These are phyloP conservation scores for Tylochromis polylepis DNA, from an alignment of 2,113 vertebrate species.

Conservation along the genomic window DNA sequence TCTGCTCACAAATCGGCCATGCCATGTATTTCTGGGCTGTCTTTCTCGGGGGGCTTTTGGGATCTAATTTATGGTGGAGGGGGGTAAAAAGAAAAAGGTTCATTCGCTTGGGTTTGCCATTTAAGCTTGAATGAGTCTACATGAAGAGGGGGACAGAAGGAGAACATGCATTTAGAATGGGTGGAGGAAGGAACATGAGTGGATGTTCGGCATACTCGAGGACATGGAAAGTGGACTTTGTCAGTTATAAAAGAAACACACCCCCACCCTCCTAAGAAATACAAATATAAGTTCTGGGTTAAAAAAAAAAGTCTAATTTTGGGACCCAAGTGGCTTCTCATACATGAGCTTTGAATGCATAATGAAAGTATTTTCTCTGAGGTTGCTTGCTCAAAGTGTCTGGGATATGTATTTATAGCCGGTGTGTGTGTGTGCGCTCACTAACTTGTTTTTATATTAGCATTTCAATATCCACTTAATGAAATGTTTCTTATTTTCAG, in stretches of 20 bases:
- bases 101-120: constrained; percentile 44
- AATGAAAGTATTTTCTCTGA: constrained; percentile 8
- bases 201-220: neutral
- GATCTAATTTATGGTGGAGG: constrained; percentile 52
- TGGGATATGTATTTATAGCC: constrained; percentile 23
- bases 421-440: neutral
- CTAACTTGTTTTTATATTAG: constrained; percentile 39
- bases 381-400: neutral
- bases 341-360: neutral
- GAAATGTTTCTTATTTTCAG: constrained; percentile 65
- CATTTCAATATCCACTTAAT: constrained; percentile 41
- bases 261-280: neutral
- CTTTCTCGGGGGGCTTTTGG: constrained; percentile 45
- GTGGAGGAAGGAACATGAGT: neutral
- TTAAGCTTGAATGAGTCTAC: constrained; percentile 57
- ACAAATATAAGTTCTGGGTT: neutral
- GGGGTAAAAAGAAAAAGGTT: neutral
- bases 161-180: neutral
- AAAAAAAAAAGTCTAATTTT: neutral
- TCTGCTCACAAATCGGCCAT: constrained; percentile 52
- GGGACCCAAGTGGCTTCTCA: neutral
- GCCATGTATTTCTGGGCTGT: constrained; percentile 49
- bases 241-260: neutral
- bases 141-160: neutral
- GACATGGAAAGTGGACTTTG: neutral